These are phyloP conservation scores for Xiphorhynchus elegans DNA, from an alignment of 2,113 vertebrate genomes.

Conservation along the genomic window DNA sequence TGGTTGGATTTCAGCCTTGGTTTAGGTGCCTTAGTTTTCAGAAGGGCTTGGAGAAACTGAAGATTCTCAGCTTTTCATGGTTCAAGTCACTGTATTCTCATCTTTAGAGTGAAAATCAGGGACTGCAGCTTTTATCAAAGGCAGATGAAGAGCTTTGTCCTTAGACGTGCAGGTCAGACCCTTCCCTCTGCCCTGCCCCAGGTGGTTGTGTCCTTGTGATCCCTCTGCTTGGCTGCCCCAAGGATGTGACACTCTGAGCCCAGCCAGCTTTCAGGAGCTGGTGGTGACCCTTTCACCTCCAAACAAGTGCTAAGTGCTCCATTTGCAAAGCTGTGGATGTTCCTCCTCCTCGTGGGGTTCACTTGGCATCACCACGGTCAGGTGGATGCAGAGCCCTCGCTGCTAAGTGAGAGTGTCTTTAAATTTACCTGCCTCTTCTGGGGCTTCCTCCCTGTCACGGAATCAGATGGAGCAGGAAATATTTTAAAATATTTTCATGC, in stretches of 20 bases:
- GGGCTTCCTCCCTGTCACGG: background rate
- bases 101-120: background rate
- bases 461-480: background rate
- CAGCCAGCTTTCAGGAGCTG: background rate
- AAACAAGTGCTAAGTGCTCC: background rate
- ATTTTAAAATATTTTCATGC: background rate
- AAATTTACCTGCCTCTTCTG: background rate
- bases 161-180: background rate
- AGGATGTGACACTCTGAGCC: background rate
- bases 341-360: background rate
- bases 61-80: background rate
- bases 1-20: accelerated
- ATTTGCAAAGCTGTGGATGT: background rate
- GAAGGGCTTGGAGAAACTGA: background rate
- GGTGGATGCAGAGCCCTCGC: background rate
- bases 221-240: background rate
- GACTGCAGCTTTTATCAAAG: accelerated
- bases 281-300: accelerated
- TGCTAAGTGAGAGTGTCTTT: background rate
- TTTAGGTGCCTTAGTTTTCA: background rate
- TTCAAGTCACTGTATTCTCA: background rate
- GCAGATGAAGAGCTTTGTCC: background rate
- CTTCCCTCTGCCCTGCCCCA: background rate
- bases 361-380: accelerated
- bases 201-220: background rate